A percentile compares a stretch with the other conserved stretches of the same genome.
Evolutionary conservation across 2,888 invertebrate species (phyloP).

Genomic region (Tinea semifulvella): DNA sequence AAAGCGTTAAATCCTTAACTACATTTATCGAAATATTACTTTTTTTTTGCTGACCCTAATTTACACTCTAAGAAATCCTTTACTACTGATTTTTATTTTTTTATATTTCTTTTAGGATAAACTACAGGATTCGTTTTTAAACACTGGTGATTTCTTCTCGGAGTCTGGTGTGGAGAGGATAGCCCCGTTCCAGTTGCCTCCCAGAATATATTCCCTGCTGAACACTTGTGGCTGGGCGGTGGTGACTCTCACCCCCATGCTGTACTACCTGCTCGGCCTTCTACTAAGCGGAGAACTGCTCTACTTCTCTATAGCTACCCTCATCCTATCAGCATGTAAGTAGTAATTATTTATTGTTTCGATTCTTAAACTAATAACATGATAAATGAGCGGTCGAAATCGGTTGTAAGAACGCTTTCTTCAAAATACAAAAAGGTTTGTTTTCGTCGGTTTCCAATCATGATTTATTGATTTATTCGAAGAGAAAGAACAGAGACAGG

Average conservation of each 20-base stretch:
- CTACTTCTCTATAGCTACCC: conserved; percentile 73
- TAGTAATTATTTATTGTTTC: conserved; percentile 31
- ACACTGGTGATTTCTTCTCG: conserved; percentile 82
- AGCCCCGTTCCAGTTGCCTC: conserved; percentile 64
- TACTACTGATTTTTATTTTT: too few species aligned
- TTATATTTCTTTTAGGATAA: conserved; percentile 66
- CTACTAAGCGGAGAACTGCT: conserved; percentile 77
- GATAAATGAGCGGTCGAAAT: too few species aligned
- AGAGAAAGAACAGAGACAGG: too few species aligned
- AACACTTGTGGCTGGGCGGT: conserved; percentile 78
- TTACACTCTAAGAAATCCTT: too few species aligned
- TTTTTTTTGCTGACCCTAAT: too few species aligned
- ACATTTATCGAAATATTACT: too few species aligned
- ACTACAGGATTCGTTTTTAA: conserved; percentile 75
- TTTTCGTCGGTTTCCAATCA: too few species aligned
- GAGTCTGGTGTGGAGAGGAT: conserved; percentile 76
- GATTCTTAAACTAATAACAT: too few species aligned
- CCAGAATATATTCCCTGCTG: conserved; percentile 72
- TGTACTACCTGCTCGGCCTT: conserved; percentile 73
- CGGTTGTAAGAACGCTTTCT: too few species aligned
- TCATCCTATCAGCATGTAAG: conserved; percentile 81
- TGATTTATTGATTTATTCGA: too few species aligned
- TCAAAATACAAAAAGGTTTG: too few species aligned
- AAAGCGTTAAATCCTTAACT: too few species aligned
- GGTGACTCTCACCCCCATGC: conserved; percentile 73